Evolutionary conservation across 2,797 vertebrate genomes (phyloP), one percentile per base, ranked within the genome.

Genomic region (Diglossa cyanea): DNA sequence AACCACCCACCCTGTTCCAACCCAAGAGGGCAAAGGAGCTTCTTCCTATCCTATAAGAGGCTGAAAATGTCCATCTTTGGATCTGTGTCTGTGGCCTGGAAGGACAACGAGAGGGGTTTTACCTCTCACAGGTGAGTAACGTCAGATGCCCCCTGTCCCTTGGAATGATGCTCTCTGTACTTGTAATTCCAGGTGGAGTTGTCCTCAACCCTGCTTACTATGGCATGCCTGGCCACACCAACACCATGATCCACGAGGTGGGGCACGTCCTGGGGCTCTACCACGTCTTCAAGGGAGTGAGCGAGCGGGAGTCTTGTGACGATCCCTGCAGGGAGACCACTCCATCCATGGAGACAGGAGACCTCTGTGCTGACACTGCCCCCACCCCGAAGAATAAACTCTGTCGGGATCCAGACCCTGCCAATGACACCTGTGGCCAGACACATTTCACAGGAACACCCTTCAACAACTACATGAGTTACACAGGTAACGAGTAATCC

Each of bases 391-490:
- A 99, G 97, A 99, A 98, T 20, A 99, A 99, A 94, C 98, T 98
- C 68, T 99, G 99, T 70, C 98, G 96, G 7, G 99, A 99, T 68
- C 99, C 99, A 5, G 99, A 98, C 65, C 98, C 98, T 0, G 94
- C 98, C 67, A 99, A 98, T 0, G 99, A 99, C 47, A 98, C 98
- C 31, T 99, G 99, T 7, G 99, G 99, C 63, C 95, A 98, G 71
- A 98, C 88, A 6, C 97, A 94, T 26, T 99, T 99, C 95, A 98
- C 97, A 3, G 98, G 98, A 91, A 99, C 99, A 1, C 99, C 99
- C 3, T 99, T 98, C 94, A 98, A 97, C 96, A 99, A 99, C 97
- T 99, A 99, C 90, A 99, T 99, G 99, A 99, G 99, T 91, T 99
- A 99, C 90, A 99, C 99, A 97, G 98, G 98, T 99, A 98, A 93